These are phyloP conservation scores for Xiphorhynchus erythropygius DNA, from an alignment of 2,797 vertebrate species.

Conservation along the genomic window DNA sequence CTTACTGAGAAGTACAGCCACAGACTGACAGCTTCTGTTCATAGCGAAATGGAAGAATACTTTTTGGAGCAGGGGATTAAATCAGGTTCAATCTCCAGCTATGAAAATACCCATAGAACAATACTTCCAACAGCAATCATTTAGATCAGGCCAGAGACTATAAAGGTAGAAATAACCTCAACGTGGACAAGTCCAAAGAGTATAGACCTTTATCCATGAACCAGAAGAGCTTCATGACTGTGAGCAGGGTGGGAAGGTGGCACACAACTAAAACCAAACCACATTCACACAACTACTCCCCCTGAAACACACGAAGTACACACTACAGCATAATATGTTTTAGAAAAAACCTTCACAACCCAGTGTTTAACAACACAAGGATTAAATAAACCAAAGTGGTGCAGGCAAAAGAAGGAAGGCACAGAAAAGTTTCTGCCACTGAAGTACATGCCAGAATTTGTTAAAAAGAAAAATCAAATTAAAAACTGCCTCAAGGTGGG, in stretches of 20 bases:
- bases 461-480: neutral
- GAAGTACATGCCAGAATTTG: neutral
- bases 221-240: neutral
- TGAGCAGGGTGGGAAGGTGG: neutral
- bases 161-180: neutral
- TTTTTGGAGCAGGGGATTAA: neutral
- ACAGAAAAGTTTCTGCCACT: neutral
- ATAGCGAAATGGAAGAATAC: neutral
- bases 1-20: neutral
- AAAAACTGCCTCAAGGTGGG: neutral
- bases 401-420: neutral
- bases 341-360: neutral
- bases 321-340: neutral
- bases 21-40: neutral
- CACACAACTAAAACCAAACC: neutral
- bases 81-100: neutral
- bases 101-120: neutral
- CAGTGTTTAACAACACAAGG: fast-evolving
- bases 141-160: neutral
- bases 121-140: neutral
- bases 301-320: neutral
- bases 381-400: neutral
- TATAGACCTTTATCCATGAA: neutral
- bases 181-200: neutral
- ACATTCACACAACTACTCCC: neutral